Evolutionary conservation across 2,113 vertebrate genomes (phyloP).

Genomic region (Leucosticte australis): DNA sequence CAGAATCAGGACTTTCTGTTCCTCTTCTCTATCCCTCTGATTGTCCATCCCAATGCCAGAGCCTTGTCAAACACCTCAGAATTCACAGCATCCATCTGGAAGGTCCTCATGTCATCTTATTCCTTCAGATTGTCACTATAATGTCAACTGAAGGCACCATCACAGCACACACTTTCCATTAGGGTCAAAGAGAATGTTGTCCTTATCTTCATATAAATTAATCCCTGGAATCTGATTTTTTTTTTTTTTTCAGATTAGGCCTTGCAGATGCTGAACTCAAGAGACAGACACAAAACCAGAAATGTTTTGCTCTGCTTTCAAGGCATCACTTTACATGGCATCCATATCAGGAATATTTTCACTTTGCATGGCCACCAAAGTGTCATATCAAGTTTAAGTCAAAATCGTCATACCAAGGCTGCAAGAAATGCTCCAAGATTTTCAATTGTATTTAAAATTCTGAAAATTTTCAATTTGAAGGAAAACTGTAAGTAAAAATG

Average conservation of each 20-base stretch:
- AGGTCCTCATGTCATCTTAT: not conserved
- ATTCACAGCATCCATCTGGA: not conserved
- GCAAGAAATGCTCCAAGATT: not conserved
- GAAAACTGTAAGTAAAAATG: not conserved
- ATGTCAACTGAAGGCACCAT: not conserved
- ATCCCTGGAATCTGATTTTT: not conserved
- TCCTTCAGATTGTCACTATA: not conserved
- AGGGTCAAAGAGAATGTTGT: not conserved
- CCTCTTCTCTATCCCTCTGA: not conserved
- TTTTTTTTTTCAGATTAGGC: not conserved
- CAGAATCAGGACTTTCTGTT: not conserved
- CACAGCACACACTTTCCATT: not conserved
- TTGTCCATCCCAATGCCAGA: not conserved
- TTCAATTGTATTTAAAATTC: not conserved
- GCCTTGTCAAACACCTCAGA: not conserved
- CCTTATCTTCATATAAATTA: not conserved
- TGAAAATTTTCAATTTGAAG: not conserved
- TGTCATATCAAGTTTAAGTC: not conserved
- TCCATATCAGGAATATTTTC: not conserved
- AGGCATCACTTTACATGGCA: not conserved
- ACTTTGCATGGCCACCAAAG: not conserved
- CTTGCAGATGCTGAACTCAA: not conserved
- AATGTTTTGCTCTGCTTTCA: not conserved
- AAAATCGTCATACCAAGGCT: not conserved
- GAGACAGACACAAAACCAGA: not conserved